Base-by-base conservation (phyloP, 2,888 invertebrate species). In the Bursaphelenchus okinawaensis region DNA sequence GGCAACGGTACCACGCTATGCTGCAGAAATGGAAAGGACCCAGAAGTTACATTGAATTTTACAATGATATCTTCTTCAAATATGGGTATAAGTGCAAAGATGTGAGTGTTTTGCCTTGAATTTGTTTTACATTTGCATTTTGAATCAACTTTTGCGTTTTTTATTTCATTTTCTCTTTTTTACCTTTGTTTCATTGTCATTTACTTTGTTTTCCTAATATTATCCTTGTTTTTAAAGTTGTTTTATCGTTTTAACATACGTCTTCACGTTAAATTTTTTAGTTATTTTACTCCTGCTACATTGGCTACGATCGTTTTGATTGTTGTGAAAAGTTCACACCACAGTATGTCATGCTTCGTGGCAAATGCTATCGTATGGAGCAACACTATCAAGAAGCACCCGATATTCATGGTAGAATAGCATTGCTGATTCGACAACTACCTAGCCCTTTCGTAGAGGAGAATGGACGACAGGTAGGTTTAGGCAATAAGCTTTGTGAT, bases 291-390 rank as follows among this genome's bases (percentile, higher is more conserved):
- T 29, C 28, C 8, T 63, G 63, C 65, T 63, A 63, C 52, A 19
- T 31, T 19, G 63, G 63, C 23, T 29, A 65, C 8, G 51, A 65
- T 8, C 12, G 19, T 16, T 66, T 64, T 27, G 20, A 68, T 7
- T 64, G 65, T 26, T 64, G 65, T 29, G 65, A 64, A 1, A 19
- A 19, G 9, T 64, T 64, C 23, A 20, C 19, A 27, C 56, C 20
- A 19, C 26, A 55, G 4, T 64, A 68, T 26, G 67, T 64, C 19
- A 68, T 64, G 68, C 28, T 64, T 8, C 65, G 65, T 9, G 65
- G 65, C 8, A 63, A 63, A 4, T 63, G 65, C 27, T 68, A 68
- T n/a, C 52, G 65, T 57, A 19, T 64, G 20, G 12, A 2, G 59
- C 24, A 69, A 2, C 55, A 27, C 27, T 62, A 3, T 3, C 65